A percentile compares a stretch with the other conserved stretches of the same genome.
Conservation (phyloP, 2,888 invertebrate species). For the Autographa gamma region DNA sequence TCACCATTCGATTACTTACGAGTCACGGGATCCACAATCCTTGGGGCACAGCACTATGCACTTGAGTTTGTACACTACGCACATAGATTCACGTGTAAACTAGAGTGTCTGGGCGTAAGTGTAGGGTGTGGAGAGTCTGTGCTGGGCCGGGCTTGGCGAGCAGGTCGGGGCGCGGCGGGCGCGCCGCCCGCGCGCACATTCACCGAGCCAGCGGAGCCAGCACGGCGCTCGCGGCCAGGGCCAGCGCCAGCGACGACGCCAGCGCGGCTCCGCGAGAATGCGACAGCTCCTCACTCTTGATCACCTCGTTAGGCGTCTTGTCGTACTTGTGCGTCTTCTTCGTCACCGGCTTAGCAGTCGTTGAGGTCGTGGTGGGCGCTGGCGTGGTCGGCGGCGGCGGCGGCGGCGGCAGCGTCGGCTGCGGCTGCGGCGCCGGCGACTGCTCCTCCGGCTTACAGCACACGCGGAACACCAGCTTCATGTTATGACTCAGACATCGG, state of each 20-base stretch:
- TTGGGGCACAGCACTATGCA: constrained; percentile 69
- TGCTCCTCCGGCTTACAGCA: constrained; percentile 95
- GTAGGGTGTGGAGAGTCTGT: constrained; percentile 79
- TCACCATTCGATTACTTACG: constrained; percentile 58
- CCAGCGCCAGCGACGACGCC: constrained; percentile 84
- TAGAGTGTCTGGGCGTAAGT: constrained; percentile 83
- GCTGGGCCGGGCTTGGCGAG: constrained; percentile 83
- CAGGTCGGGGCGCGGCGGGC: constrained; percentile 81
- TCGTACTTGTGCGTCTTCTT: constrained; percentile 95
- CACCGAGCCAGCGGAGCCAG: constrained; percentile 87
- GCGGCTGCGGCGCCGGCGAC: constrained; percentile 86
- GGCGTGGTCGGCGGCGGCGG: constrained; percentile 87
- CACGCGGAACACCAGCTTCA: constrained; percentile 98
- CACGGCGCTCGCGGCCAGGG: constrained; percentile 83
- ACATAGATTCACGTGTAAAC: constrained; percentile 80
- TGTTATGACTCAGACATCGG: constrained; percentile 96
- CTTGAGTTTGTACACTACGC: constrained; percentile 56
- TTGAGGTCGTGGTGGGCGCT: constrained; percentile 84
- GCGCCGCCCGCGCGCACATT: constrained; percentile 86
- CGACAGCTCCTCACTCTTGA: constrained; percentile 97
- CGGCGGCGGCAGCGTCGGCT: constrained; percentile 88
- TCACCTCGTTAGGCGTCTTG: constrained; percentile 96
- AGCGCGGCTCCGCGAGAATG: constrained; percentile 88
- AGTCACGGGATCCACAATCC: constrained; percentile 61
- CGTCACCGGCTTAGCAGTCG: constrained; percentile 90